Evolutionary conservation across 2,888 invertebrate genomes (phyloP), one percentile per base, ranked within the genome.

Genomic region (Julus scandinavius): DNA sequence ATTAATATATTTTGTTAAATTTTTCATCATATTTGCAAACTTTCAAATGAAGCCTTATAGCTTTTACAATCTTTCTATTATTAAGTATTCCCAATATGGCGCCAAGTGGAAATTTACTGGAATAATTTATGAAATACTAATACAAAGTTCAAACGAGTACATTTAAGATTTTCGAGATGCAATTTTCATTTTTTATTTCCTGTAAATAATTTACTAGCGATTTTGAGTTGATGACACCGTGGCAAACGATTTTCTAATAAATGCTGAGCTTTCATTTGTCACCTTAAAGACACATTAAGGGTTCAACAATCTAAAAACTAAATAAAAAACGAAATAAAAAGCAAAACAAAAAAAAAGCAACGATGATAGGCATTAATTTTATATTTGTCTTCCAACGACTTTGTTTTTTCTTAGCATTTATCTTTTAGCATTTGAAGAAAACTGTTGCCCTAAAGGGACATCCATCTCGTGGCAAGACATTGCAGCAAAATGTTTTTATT

Each of bases 381-480:
- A 17, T 63, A 63, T 63, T 63, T 17, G 63, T 63, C 20, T 63
- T n/a, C n/a, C 63, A 63, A 63, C 63, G 63, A 63, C 63, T 63
- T 63, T 63, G 9, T 45, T 63, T 63, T 63, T 13, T n/a, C 63
- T n/a, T 20, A 63, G 63, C 63, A 63, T 63, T 63, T 63, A 63
- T 63, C 63, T 63, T 63, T 63, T n/a, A 63, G 17, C n/a, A 63
- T 63, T 63, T 63, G 63, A 15, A 63, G 63, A 63, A 63, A 63
- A 63, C n/a, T 17, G 15, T 63, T 63, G 63, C 63, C 63, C 63
- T 63, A 63, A 63, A 63, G 63, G 63, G 63, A 63, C 63, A 63
- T 63, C 63, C n/a, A 63, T 63, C 63, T 63, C n/a, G 63, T 63
- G 63, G n/a, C 63, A n/a, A 63, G 63, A 63, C 63, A 63, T n/a